Evolutionary conservation across 2,113 vertebrate species (phyloP), one percentile per base, ranked within the genome.

Genomic region (Xenopus tropicalis): DNA sequence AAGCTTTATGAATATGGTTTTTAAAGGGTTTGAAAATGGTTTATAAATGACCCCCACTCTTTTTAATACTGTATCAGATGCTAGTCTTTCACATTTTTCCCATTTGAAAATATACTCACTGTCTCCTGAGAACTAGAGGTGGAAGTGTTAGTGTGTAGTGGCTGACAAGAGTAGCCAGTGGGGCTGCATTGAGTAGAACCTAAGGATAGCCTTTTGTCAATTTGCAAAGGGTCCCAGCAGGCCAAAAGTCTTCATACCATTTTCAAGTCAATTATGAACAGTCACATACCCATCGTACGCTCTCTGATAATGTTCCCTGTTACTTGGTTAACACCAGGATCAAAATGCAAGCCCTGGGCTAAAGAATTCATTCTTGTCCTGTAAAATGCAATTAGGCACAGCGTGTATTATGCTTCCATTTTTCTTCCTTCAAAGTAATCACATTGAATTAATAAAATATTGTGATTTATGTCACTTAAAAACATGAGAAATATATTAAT

Each of bases 401-500:
- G 63, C 65, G 56, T 69, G 58, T 58, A 21, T 75, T 75, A 69
- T 75, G n/a, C 66, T 61, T 69, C 65, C 44, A 69, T 69, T 62
- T 69, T 63, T 62, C 56, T 69, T 23, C 46, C 24, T 56, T 69
- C 44, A 68, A 74, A 68, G 22, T 74, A 61, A 56, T 69, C 58
- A 54, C 44, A 62, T 42, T 52, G 66, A 54, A 75, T 75, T 69
- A 75, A 75, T 75, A 57, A 75, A 75, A 75, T 75, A 69, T 69
- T 75, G 72, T 68, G 66, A 75, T 75, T 75, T 75, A 75, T 75
- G 72, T 75, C 72, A 61, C 65, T 69, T 69, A 74, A 59, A 68
- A 75, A 75, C 58, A 75, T 54, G 72, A 43, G 58, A 69, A 75
- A 69, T 73, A 69, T 69, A 75, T 75, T 75, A 75, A 75, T 75